These are phyloP conservation scores for Aphodius sticticus DNA, from an alignment of 2,888 invertebrate genomes.

Conservation along the genomic window DNA sequence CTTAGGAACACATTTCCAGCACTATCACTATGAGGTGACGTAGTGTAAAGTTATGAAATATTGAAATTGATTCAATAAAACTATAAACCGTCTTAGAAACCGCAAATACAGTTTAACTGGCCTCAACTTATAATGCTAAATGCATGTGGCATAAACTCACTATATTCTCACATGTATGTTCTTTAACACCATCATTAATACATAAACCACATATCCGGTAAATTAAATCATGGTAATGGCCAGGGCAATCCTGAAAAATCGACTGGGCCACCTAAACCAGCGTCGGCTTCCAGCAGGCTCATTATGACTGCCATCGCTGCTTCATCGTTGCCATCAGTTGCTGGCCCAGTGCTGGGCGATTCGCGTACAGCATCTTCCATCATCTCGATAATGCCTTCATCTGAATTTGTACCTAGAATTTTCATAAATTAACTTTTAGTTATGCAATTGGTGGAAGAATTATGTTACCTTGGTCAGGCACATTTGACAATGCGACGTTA, in stretches of 20 bases:
- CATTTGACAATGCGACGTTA: slow-evolving; percentile 62
- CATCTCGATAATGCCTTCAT: slow-evolving; percentile 67
- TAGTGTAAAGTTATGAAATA: no score
- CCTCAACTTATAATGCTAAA: no score
- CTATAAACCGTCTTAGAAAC: no score
- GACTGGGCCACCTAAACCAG: slow-evolving; percentile 86
- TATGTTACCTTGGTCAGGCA: slow-evolving; percentile 61
- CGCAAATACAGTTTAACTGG: no score
- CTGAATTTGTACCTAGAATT: slow-evolving; percentile 51
- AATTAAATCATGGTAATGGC: slow-evolving; percentile 73
- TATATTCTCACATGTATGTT: no score
- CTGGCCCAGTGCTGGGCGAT: slow-evolving; percentile 58
- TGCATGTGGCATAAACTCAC: no score
- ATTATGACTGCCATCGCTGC: slow-evolving; percentile 93
- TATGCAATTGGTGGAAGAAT: background rate
- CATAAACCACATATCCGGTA: no score
- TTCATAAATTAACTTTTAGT: background rate
- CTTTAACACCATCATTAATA: no score
- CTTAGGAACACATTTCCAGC: no score
- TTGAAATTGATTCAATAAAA: no score
- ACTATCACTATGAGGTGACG: no score
- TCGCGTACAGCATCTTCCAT: slow-evolving; percentile 64
- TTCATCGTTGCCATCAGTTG: slow-evolving; percentile 82
- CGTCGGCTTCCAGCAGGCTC: slow-evolving; percentile 89
- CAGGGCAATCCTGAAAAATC: slow-evolving; percentile 88